Evolutionary conservation across 2,113 vertebrate genomes (phyloP).

Genomic region (Fulica atra): DNA sequence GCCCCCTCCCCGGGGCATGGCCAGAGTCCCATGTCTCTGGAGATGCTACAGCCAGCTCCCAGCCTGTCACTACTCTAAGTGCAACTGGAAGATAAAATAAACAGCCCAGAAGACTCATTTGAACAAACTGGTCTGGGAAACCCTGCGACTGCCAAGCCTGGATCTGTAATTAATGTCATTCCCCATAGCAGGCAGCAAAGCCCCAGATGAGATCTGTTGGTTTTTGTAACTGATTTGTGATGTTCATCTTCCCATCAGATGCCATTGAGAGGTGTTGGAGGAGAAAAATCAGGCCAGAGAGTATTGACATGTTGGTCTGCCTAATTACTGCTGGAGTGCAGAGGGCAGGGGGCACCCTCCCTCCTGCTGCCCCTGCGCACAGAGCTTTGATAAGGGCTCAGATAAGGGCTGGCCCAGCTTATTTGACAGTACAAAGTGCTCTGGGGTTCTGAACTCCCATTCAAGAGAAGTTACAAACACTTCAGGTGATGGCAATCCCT

Average conservation of each 20-base stretch:
- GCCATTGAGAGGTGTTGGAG: neutral
- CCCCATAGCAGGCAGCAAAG: neutral
- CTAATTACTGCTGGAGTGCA: accelerated
- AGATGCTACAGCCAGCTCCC: neutral
- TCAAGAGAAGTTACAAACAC: neutral
- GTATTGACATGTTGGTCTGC: accelerated
- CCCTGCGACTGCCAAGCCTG: neutral
- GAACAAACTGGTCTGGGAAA: neutral
- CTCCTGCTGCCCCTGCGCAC: accelerated
- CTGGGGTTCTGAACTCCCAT: neutral
- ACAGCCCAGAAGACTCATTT: too few species aligned
- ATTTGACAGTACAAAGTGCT: accelerated
- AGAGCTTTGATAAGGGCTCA: too few species aligned
- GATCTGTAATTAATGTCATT: neutral
- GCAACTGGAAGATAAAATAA: too few species aligned
- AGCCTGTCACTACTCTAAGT: accelerated
- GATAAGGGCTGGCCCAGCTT: neutral
- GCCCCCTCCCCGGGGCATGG: accelerated
- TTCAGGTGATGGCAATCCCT: neutral
- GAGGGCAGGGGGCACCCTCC: neutral
- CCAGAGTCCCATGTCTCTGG: neutral
- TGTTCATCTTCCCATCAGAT: neutral
- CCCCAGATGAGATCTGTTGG: neutral
- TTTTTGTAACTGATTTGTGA: neutral
- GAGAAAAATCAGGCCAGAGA: too few species aligned